A percentile compares a stretch with the other conserved stretches of the same genome.
phyloP scores from a whole-genome alignment of 2,113 vertebrate genomes.

The Centropus unirufus region DNA sequence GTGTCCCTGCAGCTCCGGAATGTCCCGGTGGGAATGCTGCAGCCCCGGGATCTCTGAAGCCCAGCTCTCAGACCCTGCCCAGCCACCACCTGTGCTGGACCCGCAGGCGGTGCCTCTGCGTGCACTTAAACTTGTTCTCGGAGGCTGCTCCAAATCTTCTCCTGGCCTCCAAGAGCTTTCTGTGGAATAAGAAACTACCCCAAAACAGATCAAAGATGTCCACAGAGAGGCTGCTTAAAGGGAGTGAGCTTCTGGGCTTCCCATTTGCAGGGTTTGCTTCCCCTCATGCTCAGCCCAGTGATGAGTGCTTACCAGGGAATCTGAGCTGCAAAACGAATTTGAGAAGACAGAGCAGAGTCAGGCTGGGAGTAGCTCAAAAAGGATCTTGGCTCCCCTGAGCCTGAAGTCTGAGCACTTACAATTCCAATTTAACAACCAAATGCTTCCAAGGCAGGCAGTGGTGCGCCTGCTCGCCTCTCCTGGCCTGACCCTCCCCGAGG shows the following conservation, averaged over 20 bases:
- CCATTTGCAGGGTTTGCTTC: constrained; percentile 16
- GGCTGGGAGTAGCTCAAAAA: constrained; percentile 44
- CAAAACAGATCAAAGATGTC: constrained; percentile 15
- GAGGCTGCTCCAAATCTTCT: neutral
- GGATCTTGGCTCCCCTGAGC: constrained; percentile 49
- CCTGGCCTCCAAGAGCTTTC: neutral
- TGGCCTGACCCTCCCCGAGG: neutral
- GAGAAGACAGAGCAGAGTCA: constrained; percentile 60
- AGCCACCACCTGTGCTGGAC: neutral
- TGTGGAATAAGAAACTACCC: constrained; percentile 1
- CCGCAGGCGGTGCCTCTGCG: fast-evolving
- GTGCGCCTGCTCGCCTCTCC: neutral
- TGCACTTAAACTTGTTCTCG: neutral
- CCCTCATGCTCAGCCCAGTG: constrained; percentile 49
- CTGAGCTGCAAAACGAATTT: neutral
- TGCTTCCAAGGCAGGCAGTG: neutral
- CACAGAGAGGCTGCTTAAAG: constrained; percentile 11
- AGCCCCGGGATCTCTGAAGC: neutral
- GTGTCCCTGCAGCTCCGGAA: neutral
- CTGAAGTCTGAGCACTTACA: constrained; percentile 23
- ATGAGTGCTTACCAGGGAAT: constrained; percentile 29
- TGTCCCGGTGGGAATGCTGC: fast-evolving
- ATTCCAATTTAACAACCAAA: constrained; percentile 46
- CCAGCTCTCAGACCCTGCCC: neutral
- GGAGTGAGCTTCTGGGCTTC: constrained; percentile 51